Evolutionary conservation across 1,140 invertebrate species (phyloP), one percentile per base, ranked within the genome.

Genomic region (Caenorhabditis latens): DNA sequence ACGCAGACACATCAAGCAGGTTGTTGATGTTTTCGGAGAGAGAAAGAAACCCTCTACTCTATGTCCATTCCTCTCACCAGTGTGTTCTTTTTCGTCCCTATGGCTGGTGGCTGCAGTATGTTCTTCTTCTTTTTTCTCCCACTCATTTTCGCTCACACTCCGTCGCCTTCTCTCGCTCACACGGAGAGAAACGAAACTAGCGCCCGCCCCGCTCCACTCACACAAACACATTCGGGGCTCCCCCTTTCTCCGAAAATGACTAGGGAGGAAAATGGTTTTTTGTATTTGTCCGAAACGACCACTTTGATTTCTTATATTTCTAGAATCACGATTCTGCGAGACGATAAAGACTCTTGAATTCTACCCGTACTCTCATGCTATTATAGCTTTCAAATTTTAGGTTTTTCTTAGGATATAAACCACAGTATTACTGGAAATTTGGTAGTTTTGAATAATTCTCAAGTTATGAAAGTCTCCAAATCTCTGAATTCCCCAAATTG

Each of bases 1-100:
- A 79, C 71, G 9, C 71, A 79, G 71, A 79, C 71, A 24, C 42
- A 79, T 79, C 40, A 16, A 79, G 71, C 71, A 79, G 71, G 71
- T 79, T 79, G 71, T 50, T 50, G 71, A 79, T 79, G 71, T 50
- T 79, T 79, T 79, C 46, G 71, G 46, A 32, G 21, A n/a, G 58
- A 21, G 61, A 13, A 9, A 11, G 19, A 13, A 11, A 14, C 6
- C 19, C 19, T 13, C 14, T 24, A 7, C 24, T 32, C n/a, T 63
- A 19, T 63, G 21, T 63, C 61, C 32, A 21, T 32, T 24, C 57
- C 16, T 58, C n/a, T 8, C 24, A 11, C 61, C 32, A 21, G 19
- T 63, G 46, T 53, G 71, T 79, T 79, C 71, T 79, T 79, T 53
- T 79, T 79, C 46, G 40, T 14, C 9, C 14, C 46, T 32, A 13